Percentiles rank a stretch among this genome's conserved stretches.
phyloP scores from a whole-genome alignment of 2,888 invertebrate genomes.

The Drosophila pegasa region DNA sequence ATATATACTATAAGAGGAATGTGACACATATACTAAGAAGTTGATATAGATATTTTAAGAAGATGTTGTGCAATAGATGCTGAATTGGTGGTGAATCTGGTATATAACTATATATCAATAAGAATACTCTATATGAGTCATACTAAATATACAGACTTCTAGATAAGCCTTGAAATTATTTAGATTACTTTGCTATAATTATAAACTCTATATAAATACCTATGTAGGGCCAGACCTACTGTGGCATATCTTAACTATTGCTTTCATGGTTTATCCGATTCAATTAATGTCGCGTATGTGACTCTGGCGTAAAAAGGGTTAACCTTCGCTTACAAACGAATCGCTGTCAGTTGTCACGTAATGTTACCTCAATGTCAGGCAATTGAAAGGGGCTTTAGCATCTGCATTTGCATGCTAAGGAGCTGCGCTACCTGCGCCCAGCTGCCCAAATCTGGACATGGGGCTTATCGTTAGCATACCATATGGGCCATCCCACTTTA shows the following conservation, averaged over 20 bases:
- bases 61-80: not conserved
- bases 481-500: slow-evolving; percentile 20
- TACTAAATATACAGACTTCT: too few relatives aligned
- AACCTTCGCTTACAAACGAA: slow-evolving; percentile 53
- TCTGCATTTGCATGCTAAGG: slow-evolving; percentile 69
- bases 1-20: slow-evolving; percentile 21
- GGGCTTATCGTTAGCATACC: slow-evolving; percentile 38
- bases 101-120: too few relatives aligned
- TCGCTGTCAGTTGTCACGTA: slow-evolving; percentile 58
- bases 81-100: too few relatives aligned
- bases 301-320: slow-evolving; percentile 53
- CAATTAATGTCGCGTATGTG: slow-evolving; percentile 43
- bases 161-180: too few relatives aligned
- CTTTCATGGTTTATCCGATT: slow-evolving; percentile 44
- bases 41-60: not conserved
- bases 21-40: not conserved
- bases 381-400: slow-evolving; percentile 31
- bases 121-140: too few relatives aligned
- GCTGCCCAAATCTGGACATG: slow-evolving; percentile 32
- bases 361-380: slow-evolving; percentile 65
- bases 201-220: slow-evolving; percentile 11
- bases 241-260: slow-evolving; percentile 30
- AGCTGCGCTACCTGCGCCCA: slow-evolving; percentile 26
- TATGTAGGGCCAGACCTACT: slow-evolving; percentile 16
- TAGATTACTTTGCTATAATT: not conserved